These are phyloP conservation scores for Caenorhabditis imperialis DNA, from an alignment of 2,888 invertebrate species.

Conservation along the genomic window DNA sequence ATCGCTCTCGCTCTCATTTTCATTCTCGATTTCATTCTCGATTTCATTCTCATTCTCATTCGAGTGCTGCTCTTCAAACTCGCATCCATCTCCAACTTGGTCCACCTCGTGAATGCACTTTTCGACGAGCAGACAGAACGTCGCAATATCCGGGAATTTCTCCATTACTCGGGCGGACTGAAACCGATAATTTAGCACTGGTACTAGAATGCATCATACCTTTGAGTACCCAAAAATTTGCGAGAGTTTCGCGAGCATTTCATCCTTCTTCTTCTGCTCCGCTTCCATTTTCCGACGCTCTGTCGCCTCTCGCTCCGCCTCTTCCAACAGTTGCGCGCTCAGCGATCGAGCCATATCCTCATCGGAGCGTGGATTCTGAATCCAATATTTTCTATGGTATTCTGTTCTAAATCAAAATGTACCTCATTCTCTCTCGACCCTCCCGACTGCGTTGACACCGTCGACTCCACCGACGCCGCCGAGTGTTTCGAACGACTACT, in stretches of 20 bases:
- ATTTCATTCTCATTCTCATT: no score
- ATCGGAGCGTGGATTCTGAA: background rate
- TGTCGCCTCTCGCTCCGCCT: slow-evolving; percentile 13
- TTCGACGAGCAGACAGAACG: slow-evolving; percentile 47
- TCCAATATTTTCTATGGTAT: background rate
- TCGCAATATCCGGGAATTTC: slow-evolving; percentile 41
- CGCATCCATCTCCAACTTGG: slow-evolving; percentile 25
- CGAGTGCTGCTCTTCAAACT: slow-evolving; percentile 46
- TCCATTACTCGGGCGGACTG: slow-evolving; percentile 51
- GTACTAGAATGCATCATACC: no score
- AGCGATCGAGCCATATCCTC: slow-evolving; percentile 27
- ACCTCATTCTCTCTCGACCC: background rate
- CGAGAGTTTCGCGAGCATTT: slow-evolving; percentile 48
- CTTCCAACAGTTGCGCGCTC: slow-evolving; percentile 14
- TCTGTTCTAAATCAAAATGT: no score
- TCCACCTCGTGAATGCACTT: slow-evolving; percentile 50
- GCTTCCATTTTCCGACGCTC: slow-evolving; percentile 3
- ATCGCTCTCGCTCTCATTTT: no score
- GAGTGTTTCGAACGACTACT: slow-evolving; percentile 15
- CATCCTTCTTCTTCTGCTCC: slow-evolving; percentile 40
- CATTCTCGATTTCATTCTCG: no score
- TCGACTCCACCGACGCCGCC: slow-evolving; percentile 34
- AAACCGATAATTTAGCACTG: slow-evolving; percentile 8
- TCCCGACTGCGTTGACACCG: slow-evolving; percentile 22
- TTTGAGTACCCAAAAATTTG: slow-evolving; percentile 56